Evolutionary conservation across 2,797 vertebrate species (phyloP), one percentile per base, ranked within the genome.

Genomic region (Clarias pachynema): DNA sequence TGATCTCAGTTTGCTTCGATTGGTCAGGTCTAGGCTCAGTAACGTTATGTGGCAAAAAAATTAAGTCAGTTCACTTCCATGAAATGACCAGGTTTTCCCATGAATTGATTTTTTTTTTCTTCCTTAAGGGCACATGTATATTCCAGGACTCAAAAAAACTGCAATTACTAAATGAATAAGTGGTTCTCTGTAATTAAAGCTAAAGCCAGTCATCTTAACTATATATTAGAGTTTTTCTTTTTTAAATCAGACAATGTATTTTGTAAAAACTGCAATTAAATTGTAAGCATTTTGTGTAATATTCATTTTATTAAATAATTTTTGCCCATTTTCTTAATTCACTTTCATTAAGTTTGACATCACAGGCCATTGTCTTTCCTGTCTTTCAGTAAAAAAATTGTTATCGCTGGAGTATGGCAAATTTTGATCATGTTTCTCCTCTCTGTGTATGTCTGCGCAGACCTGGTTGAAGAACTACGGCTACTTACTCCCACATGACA

Each of bases 381-480:
- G 34, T 44, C 22, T 44, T 72, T 72, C 20, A 10, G 10, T 49
- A 49, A 40, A 24, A 31, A 72, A 49, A 53, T n/a, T 73, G 70
- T 2, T n/a, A 3, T 74, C 18, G 24, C 5, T 53, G 26, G 15
- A n/a, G 18, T 78, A 77, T 85, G 70, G 66, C 73, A 73, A 82
- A 74, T 63, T 22, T 34, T 74, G 87, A 79, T 87, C 40, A 82
- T 72, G 69, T 59, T 31, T 65, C 20, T 74, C 37, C 26, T 81
- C 16, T 63, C 16, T 78, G 34, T 85, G 22, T 83, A 29, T 78
- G 4, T 85, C 15, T 79, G n/a, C 62, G 82, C 95, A 98, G 97
- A 97, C 93, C 18, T 98, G 97, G 97, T 87, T 98, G 91, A 97
- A 97, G 93, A 96, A 95, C 66, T 98, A 97, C 6, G 97, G 97